A percentile compares a stretch with the other conserved stretches of the same genome.
Conservation (phyloP, 2,113 vertebrate genomes). For the Glaucidium brasilianum region DNA sequence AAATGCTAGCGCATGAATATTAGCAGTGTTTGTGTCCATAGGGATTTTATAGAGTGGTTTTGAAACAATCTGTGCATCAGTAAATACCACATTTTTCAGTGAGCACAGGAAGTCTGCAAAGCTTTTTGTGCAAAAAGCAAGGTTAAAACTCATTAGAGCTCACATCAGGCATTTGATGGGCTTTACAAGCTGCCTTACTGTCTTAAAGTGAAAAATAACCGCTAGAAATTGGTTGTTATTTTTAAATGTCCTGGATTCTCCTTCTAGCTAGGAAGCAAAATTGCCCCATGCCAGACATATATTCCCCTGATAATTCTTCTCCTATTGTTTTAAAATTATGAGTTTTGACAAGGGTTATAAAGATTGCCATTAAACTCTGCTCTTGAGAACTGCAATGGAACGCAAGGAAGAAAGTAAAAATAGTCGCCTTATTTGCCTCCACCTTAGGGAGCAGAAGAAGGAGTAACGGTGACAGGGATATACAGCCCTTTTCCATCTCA, state of each 20-base stretch:
- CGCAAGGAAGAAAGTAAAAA: neutral
- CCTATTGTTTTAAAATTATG: neutral
- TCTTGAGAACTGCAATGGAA: neutral
- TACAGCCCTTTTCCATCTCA: neutral
- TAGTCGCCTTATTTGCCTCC: neutral
- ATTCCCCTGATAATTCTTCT: neutral
- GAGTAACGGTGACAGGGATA: neutral
- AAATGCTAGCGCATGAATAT: neutral
- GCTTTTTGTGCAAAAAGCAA: constrained; percentile 61
- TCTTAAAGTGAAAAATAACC: constrained; percentile 51
- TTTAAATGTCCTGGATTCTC: constrained; percentile 16
- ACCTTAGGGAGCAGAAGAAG: neutral
- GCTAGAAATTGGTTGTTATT: constrained; percentile 33
- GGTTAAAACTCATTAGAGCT: constrained; percentile 57
- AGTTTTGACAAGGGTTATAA: constrained; percentile 31
- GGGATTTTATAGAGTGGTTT: constrained; percentile 50
- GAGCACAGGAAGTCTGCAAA: constrained; percentile 47
- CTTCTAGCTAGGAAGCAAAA: neutral
- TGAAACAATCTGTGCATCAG: constrained; percentile 28
- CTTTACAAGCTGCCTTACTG: constrained; percentile 2
- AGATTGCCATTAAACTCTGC: neutral
- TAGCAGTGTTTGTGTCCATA: neutral
- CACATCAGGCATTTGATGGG: constrained; percentile 48
- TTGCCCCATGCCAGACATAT: neutral
- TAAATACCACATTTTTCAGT: constrained; percentile 43